Evolutionary conservation across 2,797 vertebrate genomes (phyloP).

Genomic region (Staurois parvus): DNA sequence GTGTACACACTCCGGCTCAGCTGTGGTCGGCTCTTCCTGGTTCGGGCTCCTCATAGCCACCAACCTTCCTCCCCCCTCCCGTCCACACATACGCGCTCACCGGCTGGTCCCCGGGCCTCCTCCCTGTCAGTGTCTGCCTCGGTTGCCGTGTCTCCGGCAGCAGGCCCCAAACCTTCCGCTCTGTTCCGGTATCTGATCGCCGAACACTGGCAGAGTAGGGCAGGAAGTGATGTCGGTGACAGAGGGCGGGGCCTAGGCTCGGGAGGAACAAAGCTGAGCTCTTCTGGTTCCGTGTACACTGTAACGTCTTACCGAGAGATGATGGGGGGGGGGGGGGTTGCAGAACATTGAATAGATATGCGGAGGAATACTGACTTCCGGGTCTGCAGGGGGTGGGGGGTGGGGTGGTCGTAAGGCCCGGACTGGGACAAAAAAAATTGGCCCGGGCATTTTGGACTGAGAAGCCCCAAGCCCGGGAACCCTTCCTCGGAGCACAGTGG

Average conservation of each 20-base stretch:
- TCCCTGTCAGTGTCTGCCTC: neutral
- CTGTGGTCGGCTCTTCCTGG: neutral
- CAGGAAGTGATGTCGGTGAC: slow-evolving; percentile 7
- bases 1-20: neutral
- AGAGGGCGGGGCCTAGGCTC: neutral
- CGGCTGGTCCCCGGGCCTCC: slow-evolving; percentile 19
- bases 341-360: too few relatives aligned
- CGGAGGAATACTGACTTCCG: too few relatives aligned
- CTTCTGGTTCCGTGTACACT: too few relatives aligned
- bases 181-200: neutral
- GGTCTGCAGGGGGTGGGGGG: too few relatives aligned
- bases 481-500: too few relatives aligned
- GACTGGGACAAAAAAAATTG: too few relatives aligned
- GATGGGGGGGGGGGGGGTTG: too few relatives aligned
- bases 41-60: neutral
- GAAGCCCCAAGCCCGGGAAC: too few relatives aligned
- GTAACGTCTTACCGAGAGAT: too few relatives aligned
- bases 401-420: too few relatives aligned
- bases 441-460: too few relatives aligned
- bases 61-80: neutral
- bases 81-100: slow-evolving; percentile 2
- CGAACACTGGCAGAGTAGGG: neutral
- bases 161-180: neutral
- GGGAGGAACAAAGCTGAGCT: too few relatives aligned
- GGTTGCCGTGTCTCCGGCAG: neutral